phyloP scores from a whole-genome alignment of 2,888 invertebrate species.

The Polymixis lichenea region DNA sequence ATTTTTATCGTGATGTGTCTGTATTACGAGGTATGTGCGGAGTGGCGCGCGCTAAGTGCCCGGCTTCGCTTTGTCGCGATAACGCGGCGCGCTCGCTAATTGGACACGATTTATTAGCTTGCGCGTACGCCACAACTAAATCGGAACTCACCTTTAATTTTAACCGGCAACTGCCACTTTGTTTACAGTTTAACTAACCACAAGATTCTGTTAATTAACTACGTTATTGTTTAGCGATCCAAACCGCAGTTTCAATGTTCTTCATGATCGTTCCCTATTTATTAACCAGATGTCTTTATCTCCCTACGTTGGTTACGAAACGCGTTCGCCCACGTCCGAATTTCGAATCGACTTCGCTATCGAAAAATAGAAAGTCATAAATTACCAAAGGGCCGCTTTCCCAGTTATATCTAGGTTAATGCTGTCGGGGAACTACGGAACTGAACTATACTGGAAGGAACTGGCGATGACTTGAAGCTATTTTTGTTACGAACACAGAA shows the following conservation, averaged over 20 bases:
- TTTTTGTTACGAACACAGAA: constrained; percentile 52
- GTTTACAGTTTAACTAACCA: constrained; percentile 42
- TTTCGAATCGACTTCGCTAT: constrained; percentile 84
- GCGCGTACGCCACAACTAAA: constrained; percentile 70
- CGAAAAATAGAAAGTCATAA: constrained; percentile 90
- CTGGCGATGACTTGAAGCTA: constrained; percentile 52
- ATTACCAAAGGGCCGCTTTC: constrained; percentile 87
- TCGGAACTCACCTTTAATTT: constrained; percentile 63
- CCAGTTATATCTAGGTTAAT: constrained; percentile 84
- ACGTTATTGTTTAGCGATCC: constrained; percentile 51
- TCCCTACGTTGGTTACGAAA: constrained; percentile 74
- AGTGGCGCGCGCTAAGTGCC: constrained; percentile 73
- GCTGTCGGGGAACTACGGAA: constrained; percentile 69
- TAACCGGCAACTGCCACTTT: constrained; percentile 46
- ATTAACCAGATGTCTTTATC: constrained; percentile 68
- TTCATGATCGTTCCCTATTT: constrained; percentile 56
- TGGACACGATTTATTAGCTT: constrained; percentile 86
- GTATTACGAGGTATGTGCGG: constrained; percentile 30
- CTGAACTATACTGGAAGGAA: constrained; percentile 67
- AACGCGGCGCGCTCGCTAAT: constrained; percentile 82
- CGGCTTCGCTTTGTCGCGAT: constrained; percentile 83
- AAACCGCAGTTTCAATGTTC: constrained; percentile 36
- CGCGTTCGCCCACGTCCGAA: constrained; percentile 86
- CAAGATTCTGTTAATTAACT: constrained; percentile 60
- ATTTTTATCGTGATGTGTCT: constrained; percentile 45